These are phyloP conservation scores for Sebastes glaucus DNA, from an alignment of 2,797 vertebrate species.

Conservation along the genomic window DNA sequence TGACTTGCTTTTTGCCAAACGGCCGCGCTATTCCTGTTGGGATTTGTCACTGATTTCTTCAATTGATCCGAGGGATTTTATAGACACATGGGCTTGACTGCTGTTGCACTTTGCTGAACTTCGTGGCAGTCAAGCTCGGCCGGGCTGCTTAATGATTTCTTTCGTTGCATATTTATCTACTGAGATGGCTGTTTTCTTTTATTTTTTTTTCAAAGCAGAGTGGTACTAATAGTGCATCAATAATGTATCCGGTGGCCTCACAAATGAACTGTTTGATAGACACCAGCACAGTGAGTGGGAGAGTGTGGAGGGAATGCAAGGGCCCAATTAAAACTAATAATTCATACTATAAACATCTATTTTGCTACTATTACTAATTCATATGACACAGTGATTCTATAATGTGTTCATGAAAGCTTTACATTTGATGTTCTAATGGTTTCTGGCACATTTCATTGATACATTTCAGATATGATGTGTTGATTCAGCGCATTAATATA, in stretches of 20 bases:
- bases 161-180: conserved; percentile 65
- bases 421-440: not conserved
- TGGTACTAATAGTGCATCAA: conserved; percentile 64
- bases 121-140: conserved; percentile 52
- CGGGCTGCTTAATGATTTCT: conserved; percentile 65
- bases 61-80: conserved; percentile 64
- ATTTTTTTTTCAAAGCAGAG: conserved; percentile 41
- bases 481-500: too few relatives aligned
- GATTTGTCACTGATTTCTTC: conserved; percentile 65
- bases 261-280: conserved; percentile 54
- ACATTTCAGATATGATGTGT: not conserved
- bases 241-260: conserved; percentile 56
- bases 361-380: not conserved
- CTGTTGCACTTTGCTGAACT: conserved; percentile 66
- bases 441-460: not conserved
- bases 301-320: conserved; percentile 10
- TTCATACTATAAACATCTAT: conserved; percentile 1
- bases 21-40: conserved; percentile 35
- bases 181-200: conserved; percentile 36
- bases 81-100: conserved; percentile 69
- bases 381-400: not conserved
- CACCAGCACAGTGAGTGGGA: conserved; percentile 13
- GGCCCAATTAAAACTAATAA: conserved; percentile 24
- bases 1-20: conserved; percentile 66
- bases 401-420: not conserved